phyloP scores from a whole-genome alignment of 2,888 invertebrate genomes.

The Glyphotaelius pellucidus region DNA sequence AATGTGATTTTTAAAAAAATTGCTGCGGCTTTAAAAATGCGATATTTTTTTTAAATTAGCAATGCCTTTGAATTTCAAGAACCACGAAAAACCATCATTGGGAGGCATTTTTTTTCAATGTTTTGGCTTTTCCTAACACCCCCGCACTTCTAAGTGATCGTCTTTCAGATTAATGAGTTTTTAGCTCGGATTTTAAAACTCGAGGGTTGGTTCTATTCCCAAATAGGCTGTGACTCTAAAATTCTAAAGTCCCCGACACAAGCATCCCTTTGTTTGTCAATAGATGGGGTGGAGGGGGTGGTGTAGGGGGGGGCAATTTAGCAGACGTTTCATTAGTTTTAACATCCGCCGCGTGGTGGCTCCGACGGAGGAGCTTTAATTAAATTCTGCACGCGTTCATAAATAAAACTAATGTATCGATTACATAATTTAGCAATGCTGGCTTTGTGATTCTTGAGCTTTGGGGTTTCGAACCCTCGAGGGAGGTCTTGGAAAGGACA shows the following conservation, averaged over 20 bases:
- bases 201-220: neutral
- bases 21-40: too few species aligned
- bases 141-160: neutral
- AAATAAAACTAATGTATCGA: conserved; percentile 23
- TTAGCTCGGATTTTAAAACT: neutral
- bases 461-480: neutral
- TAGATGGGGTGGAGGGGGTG: neutral
- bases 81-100: neutral
- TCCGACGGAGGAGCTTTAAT: conserved; percentile 47
- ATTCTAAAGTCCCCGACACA: neutral
- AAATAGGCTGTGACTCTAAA: neutral
- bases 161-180: neutral
- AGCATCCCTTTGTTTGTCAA: conserved; percentile 37
- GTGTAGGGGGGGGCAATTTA: conserved; percentile 29
- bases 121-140: neutral
- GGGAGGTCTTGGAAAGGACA: neutral
- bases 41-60: too few species aligned
- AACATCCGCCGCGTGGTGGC: conserved; percentile 24
- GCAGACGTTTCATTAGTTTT: conserved; percentile 55
- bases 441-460: neutral
- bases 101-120: neutral
- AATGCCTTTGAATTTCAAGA: too few species aligned
- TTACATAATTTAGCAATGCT: neutral
- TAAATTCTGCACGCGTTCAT: conserved; percentile 37
- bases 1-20: too few species aligned